Evolutionary conservation across 2,113 vertebrate genomes (phyloP), one percentile per base, ranked within the genome.

Genomic region (Pica pica): DNA sequence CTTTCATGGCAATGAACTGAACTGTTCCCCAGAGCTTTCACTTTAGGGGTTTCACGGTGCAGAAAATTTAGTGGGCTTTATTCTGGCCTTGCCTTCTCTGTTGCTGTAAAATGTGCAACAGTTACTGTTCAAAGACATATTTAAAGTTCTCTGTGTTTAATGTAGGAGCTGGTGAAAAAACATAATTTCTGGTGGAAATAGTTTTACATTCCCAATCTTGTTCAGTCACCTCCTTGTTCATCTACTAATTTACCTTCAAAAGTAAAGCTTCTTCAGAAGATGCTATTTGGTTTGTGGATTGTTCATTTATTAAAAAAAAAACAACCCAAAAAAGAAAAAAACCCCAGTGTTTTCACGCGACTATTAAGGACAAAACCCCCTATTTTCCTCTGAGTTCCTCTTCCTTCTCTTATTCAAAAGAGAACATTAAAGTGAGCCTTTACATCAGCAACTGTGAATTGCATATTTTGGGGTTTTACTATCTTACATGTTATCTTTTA

Each of bases 31-130:
- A 47, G 75, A 78, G 85, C 33, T 71, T 78, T 76, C 2, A 1
- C 68, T 91, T 78, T 78, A 71, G 70, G 52, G 19, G 19, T 93
- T 94, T 93, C 83, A 94, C 39, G 61, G 42, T 89, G 83, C 52
- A 56, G 76, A 71, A 94, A 81, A 95, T 78, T 39, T 60, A 68
- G 55, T 74, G 53, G 56, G 35, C 60, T 97, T 95, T 94, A 71
- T 80, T 93, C 91, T 92, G 81, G 49, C 74, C 78, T 93, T 61
- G 33, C 57, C 35, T 91, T 61, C 30, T 79, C 73, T 59, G 76
- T 49, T 75, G 44, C 50, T 83, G 24, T 88, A 80, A 68, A 89
- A 44, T 42, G 37, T 67, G 20, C 42, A 90, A 61, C 19, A 84
- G 42, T 82, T 75, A 73, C 47, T 83, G 21, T 89, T 83, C 47